These are phyloP conservation scores for Centrocercus urophasianus DNA, from an alignment of 2,113 vertebrate genomes.

Conservation along the genomic window DNA sequence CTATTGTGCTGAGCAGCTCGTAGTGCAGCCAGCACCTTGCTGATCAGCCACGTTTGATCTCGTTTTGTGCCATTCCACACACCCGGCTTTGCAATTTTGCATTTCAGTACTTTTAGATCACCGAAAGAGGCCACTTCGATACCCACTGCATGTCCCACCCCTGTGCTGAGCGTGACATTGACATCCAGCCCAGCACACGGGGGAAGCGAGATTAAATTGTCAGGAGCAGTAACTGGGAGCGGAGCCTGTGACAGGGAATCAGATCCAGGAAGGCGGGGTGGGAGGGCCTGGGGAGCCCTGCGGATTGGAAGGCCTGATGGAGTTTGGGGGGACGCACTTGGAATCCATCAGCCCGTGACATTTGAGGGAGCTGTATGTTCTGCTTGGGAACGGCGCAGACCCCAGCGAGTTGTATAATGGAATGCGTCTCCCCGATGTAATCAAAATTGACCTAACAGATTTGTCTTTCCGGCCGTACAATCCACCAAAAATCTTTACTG, in stretches of 20 bases:
- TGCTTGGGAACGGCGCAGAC: conserved; percentile 3
- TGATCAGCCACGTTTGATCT: background rate
- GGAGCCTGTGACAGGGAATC: background rate
- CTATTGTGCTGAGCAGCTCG: rapidly evolving
- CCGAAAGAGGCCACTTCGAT: background rate
- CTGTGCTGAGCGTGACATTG: background rate
- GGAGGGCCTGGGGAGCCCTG: background rate
- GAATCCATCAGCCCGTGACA: conserved; percentile 38
- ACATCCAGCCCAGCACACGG: background rate
- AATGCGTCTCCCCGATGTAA: conserved; percentile 5
- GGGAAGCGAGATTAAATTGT: background rate
- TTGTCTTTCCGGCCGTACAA: conserved; percentile 13
- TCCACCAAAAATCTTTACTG: conserved; percentile 2
- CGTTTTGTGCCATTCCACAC: rapidly evolving
- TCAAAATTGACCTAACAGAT: conserved; percentile 45
- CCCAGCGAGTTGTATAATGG: conserved; percentile 16
- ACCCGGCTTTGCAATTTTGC: rapidly evolving
- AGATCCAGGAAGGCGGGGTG: background rate
- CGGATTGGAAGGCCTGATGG: background rate
- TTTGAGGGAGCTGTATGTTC: conserved; percentile 32
- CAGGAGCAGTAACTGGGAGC: background rate
- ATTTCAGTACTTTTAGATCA: background rate
- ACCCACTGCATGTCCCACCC: background rate
- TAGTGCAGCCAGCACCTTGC: background rate
- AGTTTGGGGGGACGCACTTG: conserved; percentile 8